phyloP scores from a whole-genome alignment of 2,113 vertebrate species.

The Ornithorhynchus anatinus region DNA sequence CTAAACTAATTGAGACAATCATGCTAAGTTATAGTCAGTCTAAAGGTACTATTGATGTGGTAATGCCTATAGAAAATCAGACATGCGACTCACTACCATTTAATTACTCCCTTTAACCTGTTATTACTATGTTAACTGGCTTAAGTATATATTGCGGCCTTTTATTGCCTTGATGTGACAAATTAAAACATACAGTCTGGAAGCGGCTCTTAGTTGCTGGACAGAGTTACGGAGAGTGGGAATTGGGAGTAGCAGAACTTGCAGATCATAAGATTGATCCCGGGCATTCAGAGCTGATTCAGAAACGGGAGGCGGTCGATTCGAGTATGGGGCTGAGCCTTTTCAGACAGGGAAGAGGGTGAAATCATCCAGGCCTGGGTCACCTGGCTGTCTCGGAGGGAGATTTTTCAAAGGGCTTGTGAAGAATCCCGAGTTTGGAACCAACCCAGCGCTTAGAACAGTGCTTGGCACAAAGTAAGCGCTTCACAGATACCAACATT shows the following conservation, averaged over 20 bases:
- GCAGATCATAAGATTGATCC: slow-evolving; percentile 48
- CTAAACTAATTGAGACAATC: slow-evolving; percentile 59
- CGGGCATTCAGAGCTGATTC: too few relatives aligned
- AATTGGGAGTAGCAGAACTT: slow-evolving; percentile 46
- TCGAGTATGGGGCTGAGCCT: too few relatives aligned
- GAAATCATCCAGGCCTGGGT: too few relatives aligned
- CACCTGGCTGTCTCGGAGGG: too few relatives aligned
- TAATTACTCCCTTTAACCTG: slow-evolving; percentile 60
- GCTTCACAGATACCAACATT: too few relatives aligned
- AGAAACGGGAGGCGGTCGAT: too few relatives aligned
- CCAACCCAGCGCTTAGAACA: too few relatives aligned
- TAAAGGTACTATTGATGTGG: slow-evolving; percentile 65
- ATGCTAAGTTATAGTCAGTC: slow-evolving; percentile 58
- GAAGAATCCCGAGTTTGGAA: too few relatives aligned
- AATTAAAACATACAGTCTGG: slow-evolving; percentile 60
- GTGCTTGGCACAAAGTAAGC: too few relatives aligned
- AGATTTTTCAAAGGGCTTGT: too few relatives aligned
- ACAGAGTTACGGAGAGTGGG: slow-evolving; percentile 25
- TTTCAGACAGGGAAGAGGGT: too few relatives aligned
- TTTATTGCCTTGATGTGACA: slow-evolving; percentile 64
- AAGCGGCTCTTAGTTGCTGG: slow-evolving; percentile 47
- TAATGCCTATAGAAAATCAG: slow-evolving; percentile 59
- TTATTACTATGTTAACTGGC: slow-evolving; percentile 59
- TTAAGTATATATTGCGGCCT: slow-evolving; percentile 57
- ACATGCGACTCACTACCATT: slow-evolving; percentile 58